Evolutionary conservation across 2,888 invertebrate genomes (phyloP).

Genomic region (Esperia sulphurella): DNA sequence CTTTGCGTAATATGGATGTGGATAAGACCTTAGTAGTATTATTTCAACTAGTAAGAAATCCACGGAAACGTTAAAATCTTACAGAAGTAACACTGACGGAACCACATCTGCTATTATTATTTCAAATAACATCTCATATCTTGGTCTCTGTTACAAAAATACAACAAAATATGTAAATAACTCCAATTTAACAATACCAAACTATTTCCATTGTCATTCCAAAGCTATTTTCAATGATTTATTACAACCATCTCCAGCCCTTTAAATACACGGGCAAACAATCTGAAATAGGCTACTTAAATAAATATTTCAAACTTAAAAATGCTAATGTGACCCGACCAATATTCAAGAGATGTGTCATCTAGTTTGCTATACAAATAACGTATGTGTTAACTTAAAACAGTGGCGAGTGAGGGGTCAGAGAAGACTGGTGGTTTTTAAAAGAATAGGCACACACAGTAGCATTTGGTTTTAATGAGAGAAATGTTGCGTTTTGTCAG

Average conservation of each 20-base stretch:
- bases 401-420: conserved; percentile 8
- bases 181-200: background rate
- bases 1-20: no score
- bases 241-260: conserved; percentile 43
- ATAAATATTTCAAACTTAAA: conserved; percentile 55
- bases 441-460: conserved; percentile 25
- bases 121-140: background rate
- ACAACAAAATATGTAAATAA: background rate
- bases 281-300: conserved; percentile 57
- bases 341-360: conserved; percentile 5
- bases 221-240: conserved; percentile 35
- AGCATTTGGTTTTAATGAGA: conserved; percentile 28
- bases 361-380: conserved; percentile 9
- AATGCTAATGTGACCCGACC: conserved; percentile 37
- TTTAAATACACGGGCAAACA: conserved; percentile 46
- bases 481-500: conserved; percentile 28
- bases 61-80: no score
- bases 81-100: no score
- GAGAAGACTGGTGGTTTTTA: background rate
- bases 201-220: conserved; percentile 18
- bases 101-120: no score
- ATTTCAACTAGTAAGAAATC: no score
- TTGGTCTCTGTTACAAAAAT: background rate
- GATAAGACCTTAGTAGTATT: no score
- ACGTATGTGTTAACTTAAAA: background rate